These are phyloP conservation scores for Bagarius yarrelli DNA, from an alignment of 2,113 vertebrate species.

Conservation along the genomic window DNA sequence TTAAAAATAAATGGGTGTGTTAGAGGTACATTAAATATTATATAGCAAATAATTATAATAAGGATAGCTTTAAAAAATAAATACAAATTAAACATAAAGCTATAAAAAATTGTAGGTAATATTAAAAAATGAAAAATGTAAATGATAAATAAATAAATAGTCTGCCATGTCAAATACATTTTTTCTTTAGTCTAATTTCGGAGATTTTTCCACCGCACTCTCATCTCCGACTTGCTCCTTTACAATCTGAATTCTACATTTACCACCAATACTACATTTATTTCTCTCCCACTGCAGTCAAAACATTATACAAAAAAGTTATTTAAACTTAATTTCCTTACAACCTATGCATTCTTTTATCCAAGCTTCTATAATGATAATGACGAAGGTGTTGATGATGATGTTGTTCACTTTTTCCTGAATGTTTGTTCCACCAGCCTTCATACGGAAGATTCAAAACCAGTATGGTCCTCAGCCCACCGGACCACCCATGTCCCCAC, in stretches of 20 bases:
- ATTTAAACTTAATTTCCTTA: not conserved
- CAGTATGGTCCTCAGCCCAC: constrained; percentile 88
- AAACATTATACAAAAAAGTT: not conserved
- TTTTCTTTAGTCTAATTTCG: not conserved
- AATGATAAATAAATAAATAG: too few relatives aligned
- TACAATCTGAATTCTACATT: not conserved
- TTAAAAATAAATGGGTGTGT: too few relatives aligned
- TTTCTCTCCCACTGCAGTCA: not conserved
- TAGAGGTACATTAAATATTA: too few relatives aligned
- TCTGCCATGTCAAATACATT: too few relatives aligned
- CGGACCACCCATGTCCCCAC: constrained; percentile 87
- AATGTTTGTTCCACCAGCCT: constrained; percentile 73
- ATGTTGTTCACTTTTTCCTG: constrained; percentile 3
- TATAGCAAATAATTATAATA: too few relatives aligned
- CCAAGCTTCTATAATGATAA: not conserved
- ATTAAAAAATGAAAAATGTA: too few relatives aligned
- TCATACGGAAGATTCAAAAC: constrained; percentile 87
- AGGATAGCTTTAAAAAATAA: too few relatives aligned
- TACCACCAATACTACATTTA: too few relatives aligned
- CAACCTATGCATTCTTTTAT: not conserved
- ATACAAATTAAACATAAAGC: too few relatives aligned
- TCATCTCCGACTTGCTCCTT: not conserved
- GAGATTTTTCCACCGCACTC: not conserved
- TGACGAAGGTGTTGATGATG: not conserved
- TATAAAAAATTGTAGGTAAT: too few relatives aligned